Conservation (phyloP, 2,888 invertebrate species). For the Heliothis peltigera region DNA sequence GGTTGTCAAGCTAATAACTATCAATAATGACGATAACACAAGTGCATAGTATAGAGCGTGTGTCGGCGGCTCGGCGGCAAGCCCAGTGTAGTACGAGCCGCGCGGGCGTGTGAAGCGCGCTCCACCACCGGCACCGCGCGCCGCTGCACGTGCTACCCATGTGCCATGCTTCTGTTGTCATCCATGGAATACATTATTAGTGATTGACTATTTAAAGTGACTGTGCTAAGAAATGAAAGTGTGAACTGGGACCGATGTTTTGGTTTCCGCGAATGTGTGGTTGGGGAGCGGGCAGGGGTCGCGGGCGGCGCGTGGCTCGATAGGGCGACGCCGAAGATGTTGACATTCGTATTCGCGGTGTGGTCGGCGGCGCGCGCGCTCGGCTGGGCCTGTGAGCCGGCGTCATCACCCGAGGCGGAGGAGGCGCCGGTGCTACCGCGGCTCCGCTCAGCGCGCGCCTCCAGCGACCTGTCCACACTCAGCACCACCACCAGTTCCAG, state of each 20-base stretch:
- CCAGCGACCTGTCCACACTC: slow-evolving; percentile 87
- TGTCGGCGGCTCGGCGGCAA: slow-evolving; percentile 71
- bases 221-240: slow-evolving; percentile 61
- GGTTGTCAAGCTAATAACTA: slow-evolving; percentile 72
- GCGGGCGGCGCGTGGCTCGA: slow-evolving; percentile 78
- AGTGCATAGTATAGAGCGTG: slow-evolving; percentile 76
- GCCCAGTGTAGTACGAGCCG: slow-evolving; percentile 80
- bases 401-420: slow-evolving; percentile 80
- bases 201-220: slow-evolving; percentile 66
- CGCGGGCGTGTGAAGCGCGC: slow-evolving; percentile 81
- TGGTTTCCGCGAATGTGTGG: slow-evolving; percentile 68
- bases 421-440: slow-evolving; percentile 84
- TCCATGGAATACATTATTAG: slow-evolving; percentile 53
- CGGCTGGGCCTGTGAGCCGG: slow-evolving; percentile 81
- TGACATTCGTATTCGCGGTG: slow-evolving; percentile 91
- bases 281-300: slow-evolving; percentile 76
- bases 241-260: slow-evolving; percentile 79
- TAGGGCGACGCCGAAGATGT: slow-evolving; percentile 84
- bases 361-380: slow-evolving; percentile 91
- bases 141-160: slow-evolving; percentile 74
- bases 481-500: slow-evolving; percentile 87
- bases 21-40: slow-evolving; percentile 83
- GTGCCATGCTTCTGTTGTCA: slow-evolving; percentile 62
- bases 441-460: slow-evolving; percentile 86
- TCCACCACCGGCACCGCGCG: slow-evolving; percentile 52